Evolutionary conservation across 53 echinoderm and acorn worm species (phyloP), one percentile per base, ranked within the genome.

Genomic region (Apostichopus leukothele): DNA sequence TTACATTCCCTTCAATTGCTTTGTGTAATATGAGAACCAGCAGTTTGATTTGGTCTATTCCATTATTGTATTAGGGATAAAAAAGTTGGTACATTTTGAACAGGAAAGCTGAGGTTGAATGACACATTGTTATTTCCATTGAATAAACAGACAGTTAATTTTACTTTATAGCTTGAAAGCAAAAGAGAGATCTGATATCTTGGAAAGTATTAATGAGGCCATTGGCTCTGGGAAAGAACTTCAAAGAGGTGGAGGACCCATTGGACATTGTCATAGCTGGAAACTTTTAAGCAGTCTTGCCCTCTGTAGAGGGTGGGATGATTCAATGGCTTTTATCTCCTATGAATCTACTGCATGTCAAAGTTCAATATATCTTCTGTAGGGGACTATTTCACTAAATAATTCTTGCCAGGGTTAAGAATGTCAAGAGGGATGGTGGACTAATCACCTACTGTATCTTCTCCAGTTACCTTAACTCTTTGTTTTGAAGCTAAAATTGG

Each of bases 101-200:
- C 76, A 51, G 50, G 13, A 39, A 76, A 76, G 22, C 22, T 14
- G 78, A 78, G 51, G 80, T 80, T 80, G 80, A 80, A 80, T 80
- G 80, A 80, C 80, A 80, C 80, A 80, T 80, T 53, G 80, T 80
- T 80, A 80, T 80, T 55, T 53, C 59, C 80, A 80, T 53, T 80
- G 59, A 53, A 80, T 80, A 57, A 80, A 80, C 80, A 80, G 80
- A 80, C 80, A 80, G 80, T 55, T 80, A 80, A 80, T 80, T 80
- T 80, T 23, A 80, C 80, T 80, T 80, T 80, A 80, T 80, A 20
- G 59, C 80, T 21, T 59, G 59, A 80, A 80, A 53, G 80, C 21
- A 80, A 80, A 27, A 76, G 77, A 76, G 53, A 53, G 23, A 55
- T 55, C n/a, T 20, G 59, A 53, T 80, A 53, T n/a, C 19, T n/a